Evolutionary conservation across 2,888 invertebrate genomes (phyloP), one percentile per base, ranked within the genome.

Genomic region (Xylota sylvarum): DNA sequence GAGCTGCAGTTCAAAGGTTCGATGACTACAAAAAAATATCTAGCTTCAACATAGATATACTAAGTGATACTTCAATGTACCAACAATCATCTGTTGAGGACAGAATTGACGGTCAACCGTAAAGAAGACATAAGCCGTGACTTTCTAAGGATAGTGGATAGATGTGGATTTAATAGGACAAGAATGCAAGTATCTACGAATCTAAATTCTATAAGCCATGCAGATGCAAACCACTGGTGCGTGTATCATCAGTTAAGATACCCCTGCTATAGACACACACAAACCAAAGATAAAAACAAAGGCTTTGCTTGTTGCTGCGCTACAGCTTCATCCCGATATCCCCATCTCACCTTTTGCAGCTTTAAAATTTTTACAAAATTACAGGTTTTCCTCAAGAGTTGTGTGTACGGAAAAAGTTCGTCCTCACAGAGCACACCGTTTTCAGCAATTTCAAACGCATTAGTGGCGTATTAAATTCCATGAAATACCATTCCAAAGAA

Each of bases 401-500:
- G 6, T 43, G 10, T 12, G 37, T 40, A 32, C 7, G 14, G n/a
- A 9, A 81, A 81, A 86, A 86, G 81, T 86, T 81, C 62, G 73
- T 69, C 81, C 50, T 80, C n/a, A 2, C 12, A 19, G 9, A 55
- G 56, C 65, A 77, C 81, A 86, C 72, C 60, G 52, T 81, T 78
- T 84, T 60, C 46, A 76, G 23, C 65, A 80, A 76, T 76, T 80
- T 80, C 76, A 72, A 85, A 80, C 60, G 80, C 85, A 85, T 85
- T 81, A 78, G 77, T 78, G 77, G 69, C 60, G 50, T 81, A 86
- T 86, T 81, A 81, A 86, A 77, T 81, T 85, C 69, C 80, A 56
- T 65, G 65, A 76, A 74, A 79, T 56, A 67, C 48, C 67, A 48
- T 80, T 55, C 27, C 12, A 60, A 76, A 62, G 72, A 80, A 85